A percentile compares a stretch with the other conserved stretches of the same genome.
Evolutionary conservation across 2,888 invertebrate species (phyloP).

Genomic region (Oligia fasciuncula): DNA sequence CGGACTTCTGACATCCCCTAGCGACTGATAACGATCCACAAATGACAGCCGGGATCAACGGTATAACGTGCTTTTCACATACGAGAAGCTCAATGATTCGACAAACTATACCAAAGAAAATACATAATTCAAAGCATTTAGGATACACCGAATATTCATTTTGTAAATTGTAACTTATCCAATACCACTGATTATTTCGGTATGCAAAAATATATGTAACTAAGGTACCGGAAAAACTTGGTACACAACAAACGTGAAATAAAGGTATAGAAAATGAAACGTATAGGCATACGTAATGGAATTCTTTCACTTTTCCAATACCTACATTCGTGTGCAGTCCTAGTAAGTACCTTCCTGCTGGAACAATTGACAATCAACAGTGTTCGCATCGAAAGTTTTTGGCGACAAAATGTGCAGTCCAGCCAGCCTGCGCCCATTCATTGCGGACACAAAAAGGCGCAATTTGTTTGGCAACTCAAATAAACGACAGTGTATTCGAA

Average conservation of each 20-base stretch:
- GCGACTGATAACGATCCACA: too few relatives aligned
- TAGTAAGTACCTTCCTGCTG: constrained; percentile 36
- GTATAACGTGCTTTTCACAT: too few relatives aligned
- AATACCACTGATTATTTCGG: not conserved
- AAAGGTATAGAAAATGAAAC: too few relatives aligned
- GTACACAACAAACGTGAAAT: not conserved
- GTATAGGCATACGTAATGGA: not conserved
- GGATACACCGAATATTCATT: not conserved
- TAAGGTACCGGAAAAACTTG: not conserved
- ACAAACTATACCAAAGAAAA: too few relatives aligned
- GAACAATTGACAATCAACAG: constrained; percentile 69
- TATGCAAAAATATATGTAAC: not conserved
- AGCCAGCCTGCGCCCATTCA: constrained; percentile 47
- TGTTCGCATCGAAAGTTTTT: constrained; percentile 50
- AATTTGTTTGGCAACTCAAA: constrained; percentile 67
- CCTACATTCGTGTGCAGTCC: not conserved
- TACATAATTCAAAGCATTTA: too few relatives aligned
- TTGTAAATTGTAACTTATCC: not conserved
- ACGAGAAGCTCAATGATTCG: too few relatives aligned
- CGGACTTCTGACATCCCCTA: too few relatives aligned
- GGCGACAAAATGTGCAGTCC: constrained; percentile 50
- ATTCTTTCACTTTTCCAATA: constrained; percentile 2
- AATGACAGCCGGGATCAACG: too few relatives aligned
- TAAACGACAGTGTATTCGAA: constrained; percentile 62
- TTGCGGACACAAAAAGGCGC: constrained; percentile 58